These are phyloP conservation scores for Eulithis prunata DNA, from an alignment of 2,888 invertebrate species.

Conservation along the genomic window DNA sequence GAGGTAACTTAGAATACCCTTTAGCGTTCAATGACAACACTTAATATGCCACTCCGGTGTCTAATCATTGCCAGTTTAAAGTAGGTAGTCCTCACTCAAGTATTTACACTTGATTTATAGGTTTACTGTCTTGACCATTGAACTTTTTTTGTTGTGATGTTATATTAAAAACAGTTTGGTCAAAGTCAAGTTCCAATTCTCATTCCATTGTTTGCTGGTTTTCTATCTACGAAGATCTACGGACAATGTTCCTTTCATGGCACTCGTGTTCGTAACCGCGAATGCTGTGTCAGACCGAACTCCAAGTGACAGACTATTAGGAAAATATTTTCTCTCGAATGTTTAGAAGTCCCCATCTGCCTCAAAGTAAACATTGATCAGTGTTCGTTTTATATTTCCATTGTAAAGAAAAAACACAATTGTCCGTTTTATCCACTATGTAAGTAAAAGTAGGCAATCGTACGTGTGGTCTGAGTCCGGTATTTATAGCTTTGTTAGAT, in stretches of 20 bases:
- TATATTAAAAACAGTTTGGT: neutral
- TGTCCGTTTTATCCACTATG: slow-evolving; percentile 10
- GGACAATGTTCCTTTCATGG: neutral
- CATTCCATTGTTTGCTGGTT: neutral
- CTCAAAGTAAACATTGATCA: slow-evolving; percentile 2
- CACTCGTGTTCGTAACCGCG: neutral
- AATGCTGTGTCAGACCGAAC: neutral
- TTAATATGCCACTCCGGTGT: slow-evolving; percentile 49
- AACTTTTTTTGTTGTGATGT: too few species aligned
- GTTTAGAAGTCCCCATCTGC: neutral
- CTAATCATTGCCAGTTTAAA: slow-evolving; percentile 42
- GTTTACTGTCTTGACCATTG: neutral
- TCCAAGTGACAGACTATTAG: neutral
- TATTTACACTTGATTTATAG: slow-evolving; percentile 23
- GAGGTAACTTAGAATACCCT: slow-evolving; percentile 55
- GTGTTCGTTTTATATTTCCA: neutral
- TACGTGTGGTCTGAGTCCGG: slow-evolving; percentile 11
- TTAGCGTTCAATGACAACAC: slow-evolving; percentile 48
- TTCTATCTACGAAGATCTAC: neutral
- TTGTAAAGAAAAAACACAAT: slow-evolving; percentile 10
- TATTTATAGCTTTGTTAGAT: slow-evolving; percentile 22
- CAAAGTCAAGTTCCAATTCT: neutral
- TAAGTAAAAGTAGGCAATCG: slow-evolving; percentile 19
- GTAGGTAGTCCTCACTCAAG: slow-evolving; percentile 17
- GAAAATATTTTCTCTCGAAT: neutral